Evolutionary conservation across 1,140 invertebrate species (phyloP), one percentile per base, ranked within the genome.

Genomic region (Megathymus violae): DNA sequence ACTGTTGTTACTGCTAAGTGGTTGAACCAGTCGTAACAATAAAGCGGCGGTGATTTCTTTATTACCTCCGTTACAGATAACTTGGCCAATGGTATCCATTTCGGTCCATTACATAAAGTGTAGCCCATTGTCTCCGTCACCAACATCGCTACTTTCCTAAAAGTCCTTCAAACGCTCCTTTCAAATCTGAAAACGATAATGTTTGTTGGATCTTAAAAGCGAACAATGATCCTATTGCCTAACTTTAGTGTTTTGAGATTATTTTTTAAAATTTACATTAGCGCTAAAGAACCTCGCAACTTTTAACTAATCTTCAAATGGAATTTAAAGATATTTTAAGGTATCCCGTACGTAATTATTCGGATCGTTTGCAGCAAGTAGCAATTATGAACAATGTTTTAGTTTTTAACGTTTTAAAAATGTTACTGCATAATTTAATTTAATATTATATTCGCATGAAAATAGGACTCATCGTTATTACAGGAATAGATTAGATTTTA

Each of bases 21-120:
- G 76, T 80, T 74, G 74, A 71, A 75, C 74, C 79, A 84, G n/a
- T n/a, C n/a, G 75, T 74, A 61, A 74, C 73, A 78, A 76, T 82
- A 78, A 79, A 80, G 73, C 63, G 54, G 66, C 67, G 76, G 78
- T 78, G 84, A 87, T 76, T 83, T 83, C 76, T 89, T 89, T 87
- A 87, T 87, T 80, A 67, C 78, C 72, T 64, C 66, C 73, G 67
- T 76, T 66, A 76, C 63, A 81, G 86, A 87, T 89, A 89, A 82
- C 73, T 76, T 71, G 65, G 71, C 63, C 77, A 69, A 64, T 62
- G 76, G 74, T 88, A 81, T 87, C 83, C 80, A 71, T 78, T 82
- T 79, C 74, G 68, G 76, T 67, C 83, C 84, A 87, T 87, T 86
- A 86, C 83, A 69, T 78, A 87, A 85, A 88, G 80, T 86, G 80